phyloP scores from a whole-genome alignment of 2,888 invertebrate genomes.

The Hirtodrosophila cameraria region DNA sequence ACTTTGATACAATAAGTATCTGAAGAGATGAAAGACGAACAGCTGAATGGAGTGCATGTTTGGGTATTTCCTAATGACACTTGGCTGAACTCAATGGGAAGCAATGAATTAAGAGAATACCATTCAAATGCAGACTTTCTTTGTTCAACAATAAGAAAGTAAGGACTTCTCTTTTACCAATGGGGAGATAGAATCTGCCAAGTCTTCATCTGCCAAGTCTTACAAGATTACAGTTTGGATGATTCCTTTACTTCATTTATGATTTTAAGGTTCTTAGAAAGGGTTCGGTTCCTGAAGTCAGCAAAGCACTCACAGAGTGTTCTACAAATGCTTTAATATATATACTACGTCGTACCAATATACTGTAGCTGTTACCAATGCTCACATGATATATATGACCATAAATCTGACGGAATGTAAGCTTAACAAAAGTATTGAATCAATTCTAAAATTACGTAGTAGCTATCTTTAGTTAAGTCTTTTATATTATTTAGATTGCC shows the following conservation, averaged over 20 bases:
- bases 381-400: too few relatives aligned
- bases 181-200: too few relatives aligned
- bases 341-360: too few relatives aligned
- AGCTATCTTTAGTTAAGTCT: constrained; percentile 9
- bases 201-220: too few relatives aligned
- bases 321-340: too few relatives aligned
- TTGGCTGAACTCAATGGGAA: neutral
- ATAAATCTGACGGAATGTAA: constrained; percentile 25
- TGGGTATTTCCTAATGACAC: constrained; percentile 35
- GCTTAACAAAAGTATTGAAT: constrained; percentile 1
- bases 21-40: neutral
- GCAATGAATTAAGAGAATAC: constrained; percentile 2
- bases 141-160: constrained; percentile 65
- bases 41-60: constrained; percentile 13
- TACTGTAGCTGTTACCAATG: too few relatives aligned
- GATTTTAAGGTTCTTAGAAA: too few relatives aligned
- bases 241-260: too few relatives aligned
- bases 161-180: too few relatives aligned
- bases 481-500: constrained; percentile 3
- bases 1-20: constrained; percentile 2
- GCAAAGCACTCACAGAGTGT: too few relatives aligned
- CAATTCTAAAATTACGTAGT: neutral
- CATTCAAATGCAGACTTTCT: constrained; percentile 31
- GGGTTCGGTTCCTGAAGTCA: too few relatives aligned
- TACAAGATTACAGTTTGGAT: too few relatives aligned